phyloP scores from a whole-genome alignment of 1,140 invertebrate species.

The Aporrectodea caliginosa region DNA sequence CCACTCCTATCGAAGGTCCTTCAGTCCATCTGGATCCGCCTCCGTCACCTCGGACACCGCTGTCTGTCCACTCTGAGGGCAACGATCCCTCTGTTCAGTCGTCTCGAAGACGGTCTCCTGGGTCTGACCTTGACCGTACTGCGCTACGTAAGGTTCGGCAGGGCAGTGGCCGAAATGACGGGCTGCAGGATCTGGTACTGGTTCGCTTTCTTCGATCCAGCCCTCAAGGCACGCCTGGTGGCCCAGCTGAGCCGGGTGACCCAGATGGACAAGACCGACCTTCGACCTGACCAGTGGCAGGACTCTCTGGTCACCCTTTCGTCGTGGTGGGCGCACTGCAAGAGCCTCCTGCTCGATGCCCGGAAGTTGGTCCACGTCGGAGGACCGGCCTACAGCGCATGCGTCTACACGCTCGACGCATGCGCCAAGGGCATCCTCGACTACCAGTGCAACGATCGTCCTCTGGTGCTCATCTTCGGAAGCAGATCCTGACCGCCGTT shows the following conservation, averaged over 20 bases:
- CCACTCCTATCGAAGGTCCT: too few species aligned
- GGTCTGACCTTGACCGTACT: too few species aligned
- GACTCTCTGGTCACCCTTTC: neutral
- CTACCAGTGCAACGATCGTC: conserved; percentile 32
- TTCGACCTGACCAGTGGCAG: neutral
- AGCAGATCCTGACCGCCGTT: conserved; percentile 45
- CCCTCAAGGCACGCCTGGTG: neutral
- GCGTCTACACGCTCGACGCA: conserved; percentile 11
- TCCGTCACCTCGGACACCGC: too few species aligned
- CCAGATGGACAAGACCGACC: neutral
- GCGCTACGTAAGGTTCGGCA: too few species aligned
- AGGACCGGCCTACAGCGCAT: conserved; percentile 14
- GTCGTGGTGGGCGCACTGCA: neutral
- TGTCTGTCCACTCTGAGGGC: too few species aligned
- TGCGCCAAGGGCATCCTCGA: conserved; percentile 29
- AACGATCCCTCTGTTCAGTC: too few species aligned
- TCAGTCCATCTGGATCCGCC: too few species aligned
- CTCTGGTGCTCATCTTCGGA: conserved; percentile 42
- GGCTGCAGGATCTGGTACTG: neutral
- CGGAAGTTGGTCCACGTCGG: neutral
- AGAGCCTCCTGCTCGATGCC: neutral
- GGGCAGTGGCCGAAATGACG: neutral
- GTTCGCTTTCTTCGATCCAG: neutral
- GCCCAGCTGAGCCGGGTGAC: neutral
- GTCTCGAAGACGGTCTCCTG: too few species aligned